Base-by-base conservation (phyloP, 92 coral and sea anemone species). In the Phymanthus crucifer region DNA sequence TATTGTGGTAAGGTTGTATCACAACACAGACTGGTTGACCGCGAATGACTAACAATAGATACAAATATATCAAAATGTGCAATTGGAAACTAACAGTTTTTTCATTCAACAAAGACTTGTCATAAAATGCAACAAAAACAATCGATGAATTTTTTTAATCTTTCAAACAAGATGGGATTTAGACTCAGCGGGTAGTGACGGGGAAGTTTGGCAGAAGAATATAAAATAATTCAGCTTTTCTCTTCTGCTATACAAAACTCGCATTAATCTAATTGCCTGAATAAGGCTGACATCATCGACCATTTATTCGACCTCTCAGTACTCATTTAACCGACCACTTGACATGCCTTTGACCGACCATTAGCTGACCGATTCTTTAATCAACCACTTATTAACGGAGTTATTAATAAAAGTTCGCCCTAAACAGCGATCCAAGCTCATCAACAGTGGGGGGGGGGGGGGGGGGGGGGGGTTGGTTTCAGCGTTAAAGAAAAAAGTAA, bases 11-110 rank as follows among this genome's bases (percentile, higher is more conserved):
- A 54, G 64, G 13, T 61, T 7, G 10, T 29, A 61, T 61, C 35
- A 23, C 14, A 26, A 29, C 6, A 58, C 23, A 50, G 19, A 6
- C 24, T 50, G 58, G 16, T 11, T 50, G 3, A 50, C 18, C 23
- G 64, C 64, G 64, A 17, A 43, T 43, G 48, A 29, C 64, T 54
- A 8, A 21, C 64, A 61, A 5, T 26, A 61, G 68, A 61, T 61
- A 61, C 68, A 61, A 21, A 61, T 61, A 61, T 61, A 61, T 61
- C 68, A 24, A 24, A 61, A 29, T 61, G 68, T 19, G 34, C 68
- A 61, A 29, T 27, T 61, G 29, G 17, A 61, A 27, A 26, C 32
- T 18, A 27, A 27, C 14, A 27, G 13, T 29, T 61, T 29, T 61
- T 61, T 13, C n/a, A 61, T 7, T 29, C 36, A 61, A 54, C 27